Evolutionary conservation across 2,888 invertebrate genomes (phyloP), one percentile per base, ranked within the genome.

Genomic region (Chaetogeoica ovagalla): DNA sequence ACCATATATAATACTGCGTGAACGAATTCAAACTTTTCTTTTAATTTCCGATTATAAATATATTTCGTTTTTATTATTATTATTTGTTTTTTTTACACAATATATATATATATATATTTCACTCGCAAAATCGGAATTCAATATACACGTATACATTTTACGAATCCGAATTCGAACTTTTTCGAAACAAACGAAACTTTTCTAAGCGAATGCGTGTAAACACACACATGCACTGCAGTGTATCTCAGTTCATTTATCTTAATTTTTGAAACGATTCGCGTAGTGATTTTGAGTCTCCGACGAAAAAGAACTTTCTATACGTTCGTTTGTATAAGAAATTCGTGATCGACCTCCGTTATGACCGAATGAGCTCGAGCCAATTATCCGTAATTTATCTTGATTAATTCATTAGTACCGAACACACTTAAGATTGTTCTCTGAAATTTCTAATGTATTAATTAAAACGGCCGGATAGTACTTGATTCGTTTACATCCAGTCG

Each of bases 371-470:
- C 37, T 21, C 55, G 37, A 57, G 15, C 52, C 65, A 57, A 75
- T 59, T 71, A 71, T 66, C 9, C 39, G 57, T 66, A 66, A 66
- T 66, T 43, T 59, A 75, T 75, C 74, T 23, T 57, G 37, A 66
- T 65, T 55, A 65, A 65, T 74, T 57, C 39, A 37, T 73, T 73
- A 52, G n/a, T 62, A 37, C 39, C 39, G 17, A 7, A 0, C 11
- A 17, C 52, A 52, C 52, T 52, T 55, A 55, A 19, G 0, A 19
- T 19, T 13, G 9, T 55, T 19, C 55, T 6, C 55, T 55, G 19
- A 19, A 19, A 55, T 19, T 17, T 17, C 55, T 17, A 17, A 55
- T 19, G 19, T 19, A 19, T 19, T 55, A 19, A 55, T 55, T 19
- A 8, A 19, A 55, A 55, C 55, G 55, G 19, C 7, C 19, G 19